phyloP scores from a whole-genome alignment of 2,113 vertebrate genomes.

The Bubalus kerabau region DNA sequence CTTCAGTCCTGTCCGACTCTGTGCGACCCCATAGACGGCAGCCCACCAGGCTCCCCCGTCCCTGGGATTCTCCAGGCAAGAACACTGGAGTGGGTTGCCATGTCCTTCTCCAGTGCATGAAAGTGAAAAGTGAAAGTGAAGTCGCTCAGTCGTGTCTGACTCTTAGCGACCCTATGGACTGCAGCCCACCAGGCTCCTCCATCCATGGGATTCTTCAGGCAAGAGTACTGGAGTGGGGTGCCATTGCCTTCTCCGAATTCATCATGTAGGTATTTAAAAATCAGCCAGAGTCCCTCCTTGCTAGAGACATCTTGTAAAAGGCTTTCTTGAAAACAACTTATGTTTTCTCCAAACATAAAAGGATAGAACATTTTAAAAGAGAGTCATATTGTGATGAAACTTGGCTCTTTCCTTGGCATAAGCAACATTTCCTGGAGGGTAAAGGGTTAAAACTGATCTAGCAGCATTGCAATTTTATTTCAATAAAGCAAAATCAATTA shows the following conservation, averaged over 20 bases:
- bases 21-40: no score
- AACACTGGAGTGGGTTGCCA: no score
- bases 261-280: neutral
- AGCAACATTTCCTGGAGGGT: neutral
- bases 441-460: constrained; percentile 38
- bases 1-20: no score
- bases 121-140: no score
- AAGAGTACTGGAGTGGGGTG: no score
- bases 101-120: no score
- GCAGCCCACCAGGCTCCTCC: no score
- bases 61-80: no score
- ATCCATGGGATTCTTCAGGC: no score
- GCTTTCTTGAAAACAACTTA: neutral
- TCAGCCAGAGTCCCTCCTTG: neutral
- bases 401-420: neutral
- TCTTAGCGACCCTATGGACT: no score
- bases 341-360: neutral
- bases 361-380: neutral
- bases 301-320: neutral
- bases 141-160: no score
- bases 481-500: constrained; percentile 55
- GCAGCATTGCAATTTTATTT: constrained; percentile 48
- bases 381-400: neutral
- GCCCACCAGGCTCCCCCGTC: no score
- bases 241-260: neutral